Conservation (phyloP, 2,113 vertebrate species). For the Aix galericulata region DNA sequence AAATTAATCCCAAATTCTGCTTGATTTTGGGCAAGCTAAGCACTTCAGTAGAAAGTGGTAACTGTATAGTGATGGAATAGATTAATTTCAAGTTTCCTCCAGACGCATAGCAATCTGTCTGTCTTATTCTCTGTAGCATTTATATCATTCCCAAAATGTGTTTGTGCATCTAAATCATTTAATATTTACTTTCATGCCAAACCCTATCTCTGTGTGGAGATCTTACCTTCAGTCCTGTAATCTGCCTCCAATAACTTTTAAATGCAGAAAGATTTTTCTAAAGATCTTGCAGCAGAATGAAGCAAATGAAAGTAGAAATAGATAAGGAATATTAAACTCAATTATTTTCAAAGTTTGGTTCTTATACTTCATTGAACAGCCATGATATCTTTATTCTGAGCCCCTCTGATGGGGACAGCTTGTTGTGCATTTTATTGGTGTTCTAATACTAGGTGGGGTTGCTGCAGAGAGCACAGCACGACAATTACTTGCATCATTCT, state of each 20-base stretch:
- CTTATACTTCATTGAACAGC: not conserved
- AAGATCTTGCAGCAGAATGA: not conserved
- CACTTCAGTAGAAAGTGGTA: not conserved
- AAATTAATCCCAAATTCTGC: not conserved
- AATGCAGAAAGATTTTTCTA: not conserved
- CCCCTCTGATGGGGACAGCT: not conserved
- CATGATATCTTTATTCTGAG: not conserved
- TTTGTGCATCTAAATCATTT: not conserved
- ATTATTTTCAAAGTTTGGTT: not conserved
- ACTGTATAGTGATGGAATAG: not conserved
- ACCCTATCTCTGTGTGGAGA: not conserved
- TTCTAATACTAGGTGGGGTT: not conserved
- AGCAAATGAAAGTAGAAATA: not conserved
- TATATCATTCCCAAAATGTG: not conserved
- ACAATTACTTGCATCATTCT: not conserved
- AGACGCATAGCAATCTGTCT: not conserved
- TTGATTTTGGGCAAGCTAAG: not conserved
- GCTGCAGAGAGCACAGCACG: accelerated
- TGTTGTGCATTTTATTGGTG: not conserved
- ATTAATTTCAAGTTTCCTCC: not conserved
- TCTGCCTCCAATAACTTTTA: not conserved
- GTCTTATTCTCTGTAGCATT: not conserved
- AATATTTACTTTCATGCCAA: not conserved
- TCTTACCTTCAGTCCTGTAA: not conserved
- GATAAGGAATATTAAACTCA: not conserved